Evolutionary conservation across 2,797 vertebrate genomes (phyloP), one percentile per base, ranked within the genome.

Genomic region (Aphelocoma californica): DNA sequence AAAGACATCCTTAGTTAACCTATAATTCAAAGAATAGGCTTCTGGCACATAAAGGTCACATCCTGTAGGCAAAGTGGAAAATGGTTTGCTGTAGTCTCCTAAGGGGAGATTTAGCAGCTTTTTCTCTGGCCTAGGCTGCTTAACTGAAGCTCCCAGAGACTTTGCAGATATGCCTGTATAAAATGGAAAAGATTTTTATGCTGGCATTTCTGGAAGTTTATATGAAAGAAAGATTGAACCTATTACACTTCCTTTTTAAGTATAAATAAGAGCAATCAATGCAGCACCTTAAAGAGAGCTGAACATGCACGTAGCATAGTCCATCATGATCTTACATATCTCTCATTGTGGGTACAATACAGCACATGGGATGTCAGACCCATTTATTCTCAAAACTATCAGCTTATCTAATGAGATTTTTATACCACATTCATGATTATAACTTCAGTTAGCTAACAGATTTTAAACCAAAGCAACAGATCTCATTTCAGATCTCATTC

Each of bases 1-100:
- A 1, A 3, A 81, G 31, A 62, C 24, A 81, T 40, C 44, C 16
- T 82, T 58, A 66, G 61, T 20, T 85, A 93, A 72, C 21, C 29
- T 56, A 7, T 42, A 91, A 70, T 81, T 91, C 54, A 75, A 47
- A 62, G 13, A 87, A 67, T 3, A 53, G 19, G n/a, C 31, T 81
- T 84, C 74, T 77, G 23, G 42, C 29, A 86, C 48, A 48, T 77
- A 85, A 86, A 96, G 65, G 65, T 97, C 84, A 93, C 61, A 95
- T 44, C 28, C 26, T 48, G 29, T 25, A 81, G 72, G 77, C 69
- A 73, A 93, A 96, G 82, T 60, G 31, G 74, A 91, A 97, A 93
- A 97, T 51, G 71, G 21, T 85, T 91, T 90, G 75, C 70, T 82
- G 62, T 73, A 47, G 21, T 84, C 40, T 86, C 94, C 79, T 80